Conservation (phyloP, 2,888 invertebrate genomes). For the Pristionchus arcanus region DNA sequence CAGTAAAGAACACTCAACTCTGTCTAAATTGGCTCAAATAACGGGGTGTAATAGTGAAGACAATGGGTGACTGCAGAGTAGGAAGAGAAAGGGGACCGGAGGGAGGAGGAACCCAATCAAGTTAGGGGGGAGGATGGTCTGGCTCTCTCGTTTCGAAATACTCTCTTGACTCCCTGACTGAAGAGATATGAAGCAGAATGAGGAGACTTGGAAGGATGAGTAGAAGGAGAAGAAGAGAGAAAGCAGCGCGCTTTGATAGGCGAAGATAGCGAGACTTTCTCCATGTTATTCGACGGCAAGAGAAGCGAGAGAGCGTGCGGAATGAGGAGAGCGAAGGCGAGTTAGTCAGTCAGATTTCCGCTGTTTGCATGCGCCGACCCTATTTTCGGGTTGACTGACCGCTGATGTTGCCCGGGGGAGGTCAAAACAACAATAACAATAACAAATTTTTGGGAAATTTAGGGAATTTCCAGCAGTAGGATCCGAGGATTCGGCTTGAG, state of each 20-base stretch:
- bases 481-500: background rate
- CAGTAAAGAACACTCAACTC: background rate
- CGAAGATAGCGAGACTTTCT: background rate
- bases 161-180: too few relatives aligned
- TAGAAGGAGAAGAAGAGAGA: background rate
- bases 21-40: conserved; percentile 32
- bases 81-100: conserved; percentile 14
- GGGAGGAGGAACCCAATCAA: conserved; percentile 27
- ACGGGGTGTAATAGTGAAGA: background rate
- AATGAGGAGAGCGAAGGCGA: background rate
- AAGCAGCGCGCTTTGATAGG: conserved; percentile 11
- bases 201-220: background rate
- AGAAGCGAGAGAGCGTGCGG: background rate
- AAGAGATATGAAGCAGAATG: background rate
- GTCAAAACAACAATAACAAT: background rate
- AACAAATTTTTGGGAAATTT: background rate
- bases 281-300: background rate
- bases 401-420: background rate
- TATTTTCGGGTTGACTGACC: background rate
- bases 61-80: conserved; percentile 3
- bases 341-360: background rate
- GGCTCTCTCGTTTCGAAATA: too few relatives aligned
- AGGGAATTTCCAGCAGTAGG: background rate
- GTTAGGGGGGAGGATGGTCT: background rate
- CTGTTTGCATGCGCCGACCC: background rate